These are phyloP conservation scores for Cotesia chilonis DNA, from an alignment of 1,140 invertebrate genomes.

Conservation along the genomic window DNA sequence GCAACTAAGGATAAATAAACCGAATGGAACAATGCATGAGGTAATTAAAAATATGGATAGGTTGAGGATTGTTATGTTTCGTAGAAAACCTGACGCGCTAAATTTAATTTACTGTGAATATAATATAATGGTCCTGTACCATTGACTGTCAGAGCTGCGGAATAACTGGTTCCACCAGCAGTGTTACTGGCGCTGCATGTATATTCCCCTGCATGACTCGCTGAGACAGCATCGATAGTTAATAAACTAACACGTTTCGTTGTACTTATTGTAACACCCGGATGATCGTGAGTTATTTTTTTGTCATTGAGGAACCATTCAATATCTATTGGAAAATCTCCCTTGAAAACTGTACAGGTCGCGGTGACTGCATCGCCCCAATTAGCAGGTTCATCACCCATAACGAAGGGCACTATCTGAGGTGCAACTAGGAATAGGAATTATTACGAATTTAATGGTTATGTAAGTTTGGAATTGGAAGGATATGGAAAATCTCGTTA, in stretches of 20 bases:
- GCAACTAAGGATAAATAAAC: constrained; percentile 61
- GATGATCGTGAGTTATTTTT: constrained; percentile 44
- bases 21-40: background rate
- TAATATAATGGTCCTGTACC: background rate
- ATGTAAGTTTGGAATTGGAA: constrained; percentile 23
- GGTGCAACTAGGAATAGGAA: constrained; percentile 61
- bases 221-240: constrained; percentile 78
- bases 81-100: constrained; percentile 20
- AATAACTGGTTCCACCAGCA: constrained; percentile 53
- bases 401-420: constrained; percentile 68
- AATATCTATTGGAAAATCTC: constrained; percentile 75
- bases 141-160: constrained; percentile 68
- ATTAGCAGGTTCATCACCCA: constrained; percentile 70
- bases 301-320: constrained; percentile 73
- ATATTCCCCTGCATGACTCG: constrained; percentile 81
- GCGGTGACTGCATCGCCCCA: constrained; percentile 72
- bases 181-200: constrained; percentile 79
- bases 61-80: background rate
- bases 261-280: constrained; percentile 47
- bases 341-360: constrained; percentile 74
- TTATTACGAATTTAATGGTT: background rate
- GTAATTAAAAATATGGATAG: background rate
- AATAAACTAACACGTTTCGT: constrained; percentile 78
- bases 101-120: background rate
- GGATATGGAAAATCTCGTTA: constrained; percentile 12